phyloP scores from a whole-genome alignment of 2,113 vertebrate genomes.

The Camelus bactrianus region DNA sequence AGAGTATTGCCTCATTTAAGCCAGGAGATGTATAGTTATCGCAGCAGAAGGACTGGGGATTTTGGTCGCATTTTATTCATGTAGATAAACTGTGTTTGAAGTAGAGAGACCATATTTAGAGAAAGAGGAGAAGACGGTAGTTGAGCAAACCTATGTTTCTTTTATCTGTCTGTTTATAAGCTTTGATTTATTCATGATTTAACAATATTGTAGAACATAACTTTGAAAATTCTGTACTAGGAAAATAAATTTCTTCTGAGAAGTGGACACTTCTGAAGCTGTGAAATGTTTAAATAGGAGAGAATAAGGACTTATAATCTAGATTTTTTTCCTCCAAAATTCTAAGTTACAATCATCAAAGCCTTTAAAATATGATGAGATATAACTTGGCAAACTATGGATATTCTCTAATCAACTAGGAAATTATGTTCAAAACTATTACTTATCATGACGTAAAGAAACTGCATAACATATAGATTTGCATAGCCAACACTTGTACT shows the following conservation, averaged over 20 bases:
- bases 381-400: background rate
- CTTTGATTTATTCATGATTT: background rate
- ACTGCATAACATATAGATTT: background rate
- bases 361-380: background rate
- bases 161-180: background rate
- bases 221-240: background rate
- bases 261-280: background rate
- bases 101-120: background rate
- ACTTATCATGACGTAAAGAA: background rate
- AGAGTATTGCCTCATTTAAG: background rate
- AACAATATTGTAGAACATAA: background rate
- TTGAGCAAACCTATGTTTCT: background rate
- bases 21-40: background rate
- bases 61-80: background rate
- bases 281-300: slow-evolving; percentile 31
- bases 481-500: background rate
- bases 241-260: background rate
- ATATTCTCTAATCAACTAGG: background rate
- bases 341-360: slow-evolving; percentile 17
- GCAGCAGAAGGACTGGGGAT: background rate
- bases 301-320: background rate
- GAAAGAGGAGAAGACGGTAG: background rate
- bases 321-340: background rate
- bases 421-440: background rate
- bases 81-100: background rate